These are phyloP conservation scores for Puntigrus tetrazona DNA, from an alignment of 2,113 vertebrate genomes.

Conservation along the genomic window DNA sequence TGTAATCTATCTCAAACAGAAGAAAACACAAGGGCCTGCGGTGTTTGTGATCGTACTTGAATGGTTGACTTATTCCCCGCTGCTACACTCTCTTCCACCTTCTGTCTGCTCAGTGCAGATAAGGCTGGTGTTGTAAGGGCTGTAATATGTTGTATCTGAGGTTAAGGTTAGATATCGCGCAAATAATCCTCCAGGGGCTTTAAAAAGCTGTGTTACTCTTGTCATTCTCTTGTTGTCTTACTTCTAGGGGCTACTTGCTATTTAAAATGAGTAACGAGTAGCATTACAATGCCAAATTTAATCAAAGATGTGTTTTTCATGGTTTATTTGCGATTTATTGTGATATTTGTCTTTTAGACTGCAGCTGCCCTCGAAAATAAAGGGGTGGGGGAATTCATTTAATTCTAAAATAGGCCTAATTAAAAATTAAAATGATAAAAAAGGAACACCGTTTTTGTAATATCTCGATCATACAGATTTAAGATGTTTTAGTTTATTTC, in stretches of 20 bases:
- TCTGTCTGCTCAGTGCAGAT: slow-evolving; percentile 41
- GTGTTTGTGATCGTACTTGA: slow-evolving; percentile 35
- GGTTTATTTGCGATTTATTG: background rate
- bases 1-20: slow-evolving; percentile 38
- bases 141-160: slow-evolving; percentile 40
- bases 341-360: slow-evolving; percentile 11
- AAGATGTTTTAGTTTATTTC: background rate
- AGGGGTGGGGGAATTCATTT: too few relatives aligned
- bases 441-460: background rate
- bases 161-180: slow-evolving; percentile 37
- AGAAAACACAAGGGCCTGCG: slow-evolving; percentile 33
- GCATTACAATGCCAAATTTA: background rate
- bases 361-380: background rate
- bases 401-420: background rate
- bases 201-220: slow-evolving; percentile 21
- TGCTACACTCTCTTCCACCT: slow-evolving; percentile 10
- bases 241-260: slow-evolving; percentile 17
- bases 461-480: background rate
- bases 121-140: slow-evolving; percentile 21
- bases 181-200: slow-evolving; percentile 17
- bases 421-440: background rate
- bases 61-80: slow-evolving; percentile 41
- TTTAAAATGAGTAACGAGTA: slow-evolving; percentile 2
- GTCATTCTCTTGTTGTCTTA: slow-evolving; percentile 25
- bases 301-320: background rate